A percentile compares a stretch with the other conserved stretches of the same genome.
phyloP scores from a whole-genome alignment of 1,140 invertebrate species.

The Pseudomyrmex cubaensis region DNA sequence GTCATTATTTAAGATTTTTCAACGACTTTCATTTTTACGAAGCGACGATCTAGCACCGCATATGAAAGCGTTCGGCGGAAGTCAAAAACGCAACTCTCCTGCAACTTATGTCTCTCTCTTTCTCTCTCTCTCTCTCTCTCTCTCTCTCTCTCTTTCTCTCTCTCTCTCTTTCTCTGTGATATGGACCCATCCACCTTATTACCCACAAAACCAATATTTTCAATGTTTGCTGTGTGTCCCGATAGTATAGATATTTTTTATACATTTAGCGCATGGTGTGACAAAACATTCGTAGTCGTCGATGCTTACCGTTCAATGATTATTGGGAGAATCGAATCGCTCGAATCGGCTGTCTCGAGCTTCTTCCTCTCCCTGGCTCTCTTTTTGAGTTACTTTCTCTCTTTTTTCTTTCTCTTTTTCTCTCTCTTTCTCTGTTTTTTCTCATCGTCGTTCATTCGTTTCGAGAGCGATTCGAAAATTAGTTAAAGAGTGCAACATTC shows the following conservation, averaged over 20 bases:
- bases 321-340: slow-evolving; percentile 54
- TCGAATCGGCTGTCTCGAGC: slow-evolving; percentile 53
- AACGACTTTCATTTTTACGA: slow-evolving; percentile 14
- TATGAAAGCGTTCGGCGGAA: slow-evolving; percentile 22
- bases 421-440: slow-evolving; percentile 10
- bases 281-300: slow-evolving; percentile 76
- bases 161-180: slow-evolving; percentile 67
- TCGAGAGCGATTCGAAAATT: slow-evolving; percentile 58
- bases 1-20: not conserved
- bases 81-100: slow-evolving; percentile 52
- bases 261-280: slow-evolving; percentile 79
- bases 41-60: slow-evolving; percentile 5
- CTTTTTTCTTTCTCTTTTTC: not conserved
- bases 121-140: slow-evolving; percentile 45
- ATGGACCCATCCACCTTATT: slow-evolving; percentile 72
- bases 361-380: not conserved
- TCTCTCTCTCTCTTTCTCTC: slow-evolving; percentile 50
- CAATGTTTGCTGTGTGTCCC: slow-evolving; percentile 83
- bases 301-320: slow-evolving; percentile 57
- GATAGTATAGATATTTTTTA: slow-evolving; percentile 81
- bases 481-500: slow-evolving; percentile 47
- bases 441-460: slow-evolving; percentile 40
- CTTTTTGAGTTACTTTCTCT: not conserved
- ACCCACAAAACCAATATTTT: slow-evolving; percentile 78
- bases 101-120: slow-evolving; percentile 55